Base-by-base conservation (phyloP, 2,113 vertebrate genomes). In the Rhagologus leucostigma region DNA sequence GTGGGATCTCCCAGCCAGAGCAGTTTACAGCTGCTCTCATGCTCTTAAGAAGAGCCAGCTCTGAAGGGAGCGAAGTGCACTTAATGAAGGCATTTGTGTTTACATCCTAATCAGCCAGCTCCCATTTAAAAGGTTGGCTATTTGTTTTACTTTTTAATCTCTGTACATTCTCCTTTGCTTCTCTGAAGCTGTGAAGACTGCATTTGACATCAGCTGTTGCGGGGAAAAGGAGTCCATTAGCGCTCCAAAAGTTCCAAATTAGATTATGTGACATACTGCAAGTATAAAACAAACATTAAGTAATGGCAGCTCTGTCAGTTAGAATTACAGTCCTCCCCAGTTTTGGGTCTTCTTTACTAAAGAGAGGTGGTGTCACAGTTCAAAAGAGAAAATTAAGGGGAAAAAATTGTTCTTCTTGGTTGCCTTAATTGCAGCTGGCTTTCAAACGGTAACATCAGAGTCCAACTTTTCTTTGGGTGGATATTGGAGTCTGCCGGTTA, bases 311-410 rank as follows among this genome's bases (percentile, higher is more conserved):
- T 27, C 39, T 33, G 85, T 86, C 84, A 44, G 56, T 89, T 77
- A 71, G 37, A 88, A 88, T 95, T 65, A 94, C 37, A 42, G n/a
- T 21, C 13, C 65, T 85, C 63, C 68, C 18, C 19, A 27, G 41
- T 55, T 73, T 47, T 63, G 65, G 44, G 56, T 90, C 93, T 71
- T 97, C 91, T 84, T 90, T 93, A 65, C 52, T 73, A 62, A 79
- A 89, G 64, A 91, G 68, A 81, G 60, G 47, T 52, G 87, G 65
- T n/a, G 39, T 75, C 10, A 1, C 82, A 67, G 63, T 64, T 74
- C 67, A 91, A 53, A 57, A 62, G 37, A 87, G 39, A 69, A 89
- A 94, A 87, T 0, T 2, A 60, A 49, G 50, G 53, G 24, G 18
- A 78, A 91, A 65, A 92, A 16, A 11, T 16, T 55, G 13, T 16